Conservation (phyloP, 2,888 invertebrate species). For the Lithophane semibrunnea region DNA sequence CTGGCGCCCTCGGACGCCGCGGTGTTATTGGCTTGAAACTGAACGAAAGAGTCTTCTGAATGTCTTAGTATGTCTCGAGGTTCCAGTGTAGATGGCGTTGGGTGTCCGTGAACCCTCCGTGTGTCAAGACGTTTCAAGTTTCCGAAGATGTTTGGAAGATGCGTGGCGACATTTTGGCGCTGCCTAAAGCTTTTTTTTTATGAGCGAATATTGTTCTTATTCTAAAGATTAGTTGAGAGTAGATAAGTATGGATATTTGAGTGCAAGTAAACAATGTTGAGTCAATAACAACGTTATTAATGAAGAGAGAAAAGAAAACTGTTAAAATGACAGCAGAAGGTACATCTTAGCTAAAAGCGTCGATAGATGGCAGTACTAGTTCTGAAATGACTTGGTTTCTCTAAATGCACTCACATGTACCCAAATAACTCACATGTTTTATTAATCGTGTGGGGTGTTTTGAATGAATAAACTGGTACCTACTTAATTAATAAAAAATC, state of each 20-base stretch:
- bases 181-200: neutral
- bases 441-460: neutral
- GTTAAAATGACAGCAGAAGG: neutral
- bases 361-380: constrained; percentile 68
- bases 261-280: neutral
- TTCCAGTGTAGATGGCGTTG: constrained; percentile 71
- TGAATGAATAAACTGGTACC: neutral
- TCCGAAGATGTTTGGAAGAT: constrained; percentile 7
- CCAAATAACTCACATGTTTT: neutral
- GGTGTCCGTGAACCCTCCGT: constrained; percentile 27
- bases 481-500: neutral
- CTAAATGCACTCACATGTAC: no score
- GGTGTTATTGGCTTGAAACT: constrained; percentile 45
- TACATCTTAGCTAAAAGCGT: neutral
- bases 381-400: constrained; percentile 14
- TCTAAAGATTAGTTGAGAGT: neutral
- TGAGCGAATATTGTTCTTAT: neutral
- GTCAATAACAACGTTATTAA: neutral
- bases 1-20: constrained; percentile 71
- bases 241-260: neutral
- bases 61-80: constrained; percentile 53
- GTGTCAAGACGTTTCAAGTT: constrained; percentile 8
- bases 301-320: neutral
- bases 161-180: neutral
- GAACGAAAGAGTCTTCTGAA: constrained; percentile 24